Evolutionary conservation across 2,888 invertebrate genomes (phyloP), one percentile per base, ranked within the genome.

Genomic region (Tachina fera): DNA sequence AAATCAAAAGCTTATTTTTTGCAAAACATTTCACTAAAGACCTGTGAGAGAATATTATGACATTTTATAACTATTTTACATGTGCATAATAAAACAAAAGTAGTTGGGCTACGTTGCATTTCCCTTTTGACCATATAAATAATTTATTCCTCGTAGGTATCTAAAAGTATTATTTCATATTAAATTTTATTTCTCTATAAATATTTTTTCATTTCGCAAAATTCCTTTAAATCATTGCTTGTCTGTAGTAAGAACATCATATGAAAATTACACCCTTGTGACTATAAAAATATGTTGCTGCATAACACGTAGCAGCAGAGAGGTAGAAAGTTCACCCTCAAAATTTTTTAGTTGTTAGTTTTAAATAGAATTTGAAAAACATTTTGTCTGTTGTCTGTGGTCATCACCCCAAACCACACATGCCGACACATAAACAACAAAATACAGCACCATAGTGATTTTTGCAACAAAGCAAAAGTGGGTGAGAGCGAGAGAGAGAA

Each of bases 301-400:
- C 22, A 70, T 76, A 19, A 56, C 65, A 77, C 47, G 22, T 16
- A 56, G 14, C 31, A 68, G 14, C 31, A 68, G 56, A 16, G n/a
- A 19, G n/a, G n/a, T 51, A 45, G 53, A 56, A 47, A 56, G 56
- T 72, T 76, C 72, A 77, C 84, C 85, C 85, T 81, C 81, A 77
- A 74, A 53, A 58, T 56, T 22, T 43, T 31, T 43, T 31, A 41
- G 43, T 45, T 71, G 16, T 68, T 68, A 60, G 61, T 78, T 61
- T 31, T 31, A 70, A 70, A 72, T 53, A 45, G 61, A 68, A 75
- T 81, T 31, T 81, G 45, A 61, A 82, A 76, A 83, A 83, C 72
- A 83, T 76, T 83, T 83, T 83, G 75, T 75, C 58, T 83, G 76
- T 86, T 86, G 86, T 86, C 83, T 83, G 79, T 86, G 86, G 86